A percentile compares a stretch with the other conserved stretches of the same genome.
Evolutionary conservation across 2,888 invertebrate species (phyloP).

Genomic region (Ganaspis brasiliensis): DNA sequence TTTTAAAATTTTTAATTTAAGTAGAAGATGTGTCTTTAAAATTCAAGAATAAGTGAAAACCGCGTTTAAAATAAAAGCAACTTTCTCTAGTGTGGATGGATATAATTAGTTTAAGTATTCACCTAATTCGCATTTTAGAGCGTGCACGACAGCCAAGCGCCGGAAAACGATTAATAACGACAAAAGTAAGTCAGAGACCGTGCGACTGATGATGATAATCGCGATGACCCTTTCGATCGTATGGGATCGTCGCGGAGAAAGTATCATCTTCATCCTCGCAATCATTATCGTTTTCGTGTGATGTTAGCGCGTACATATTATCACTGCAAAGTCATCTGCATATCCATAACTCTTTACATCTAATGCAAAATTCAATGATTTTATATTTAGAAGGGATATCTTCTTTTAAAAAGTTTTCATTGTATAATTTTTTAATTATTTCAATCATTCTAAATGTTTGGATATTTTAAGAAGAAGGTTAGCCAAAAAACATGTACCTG

Average conservation of each 20-base stretch:
- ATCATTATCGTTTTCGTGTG: slow-evolving; percentile 4
- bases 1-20: no score
- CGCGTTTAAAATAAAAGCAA: not conserved
- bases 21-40: not conserved
- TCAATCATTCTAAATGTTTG: no score
- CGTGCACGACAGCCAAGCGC: not conserved
- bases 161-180: slow-evolving; percentile 19
- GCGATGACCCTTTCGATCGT: slow-evolving; percentile 49
- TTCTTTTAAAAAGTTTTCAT: no score
- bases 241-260: slow-evolving; percentile 61
- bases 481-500: no score
- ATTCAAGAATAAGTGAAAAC: not conserved
- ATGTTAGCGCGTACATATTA: slow-evolving; percentile 19
- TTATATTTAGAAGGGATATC: no score
- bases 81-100: not conserved
- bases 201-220: slow-evolving; percentile 44
- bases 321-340: slow-evolving; percentile 2
- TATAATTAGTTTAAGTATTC: slow-evolving; percentile 2
- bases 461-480: no score
- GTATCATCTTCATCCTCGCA: slow-evolving; percentile 56
- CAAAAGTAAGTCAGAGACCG: slow-evolving; percentile 38
- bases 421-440: no score
- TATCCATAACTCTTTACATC: not conserved
- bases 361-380: not conserved
- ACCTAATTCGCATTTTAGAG: slow-evolving; percentile 3